Base-by-base conservation (phyloP, 2,888 invertebrate genomes). In the Mantis religiosa region DNA sequence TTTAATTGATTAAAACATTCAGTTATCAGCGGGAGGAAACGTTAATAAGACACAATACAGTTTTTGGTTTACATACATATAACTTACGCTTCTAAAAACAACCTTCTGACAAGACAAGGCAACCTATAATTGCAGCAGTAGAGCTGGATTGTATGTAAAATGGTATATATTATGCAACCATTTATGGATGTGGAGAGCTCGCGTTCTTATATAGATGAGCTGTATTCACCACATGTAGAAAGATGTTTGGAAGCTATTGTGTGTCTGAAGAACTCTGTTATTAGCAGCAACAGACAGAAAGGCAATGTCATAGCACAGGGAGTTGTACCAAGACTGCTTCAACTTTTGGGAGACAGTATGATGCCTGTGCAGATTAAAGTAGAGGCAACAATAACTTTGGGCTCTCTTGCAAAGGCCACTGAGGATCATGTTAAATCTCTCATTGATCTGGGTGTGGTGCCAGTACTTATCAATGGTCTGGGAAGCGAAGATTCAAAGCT, bases 261-360 rank as follows among this genome's bases (percentile, higher is more conserved):
- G 90, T 96, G 96, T 91, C 93, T 98, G 91, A 98, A 98, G 93
- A 98, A 98, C 93, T 96, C 97, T 41, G 98, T 98, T n/a, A 98
- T 98, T 92, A 98, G 98, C 88, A 98, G 98, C 92, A 98, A 98
- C 93, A 95, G 97, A 89, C 98, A 98, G 93, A 98, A 98, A 92
- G 96, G 96, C 90, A 95, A 96, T 87, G 97, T 98, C 81, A 97
- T 98, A 91, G 96, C 97, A 91, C 97, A 97, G 93, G 98, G 98
- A 84, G 96, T 98, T 85, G 96, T 98, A 81, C 97, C 98, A 88
- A 95, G 98, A 91, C 94, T 98, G 47, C 94, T 98, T 91, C 96
- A 97, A 92, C 94, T 98, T 90, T 94, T 98, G 92, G 94, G 95
- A 34, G 96, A 97, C 92, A 93, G 93, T 4, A 92, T 93, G 2